These are phyloP conservation scores for Conistra vaccinii DNA, from an alignment of 2,888 invertebrate genomes.

Conservation along the genomic window DNA sequence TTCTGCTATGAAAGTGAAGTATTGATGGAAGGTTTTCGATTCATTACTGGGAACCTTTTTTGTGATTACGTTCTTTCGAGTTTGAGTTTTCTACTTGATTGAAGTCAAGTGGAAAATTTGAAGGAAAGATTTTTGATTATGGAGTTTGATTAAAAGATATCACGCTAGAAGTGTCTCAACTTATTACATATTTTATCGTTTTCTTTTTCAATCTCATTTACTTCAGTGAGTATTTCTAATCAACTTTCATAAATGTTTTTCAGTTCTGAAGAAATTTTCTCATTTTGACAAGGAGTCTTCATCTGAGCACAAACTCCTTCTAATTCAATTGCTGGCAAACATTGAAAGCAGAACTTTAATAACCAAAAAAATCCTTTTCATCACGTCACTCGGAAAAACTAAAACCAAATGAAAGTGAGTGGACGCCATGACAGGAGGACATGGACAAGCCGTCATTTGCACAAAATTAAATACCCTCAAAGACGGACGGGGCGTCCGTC, in stretches of 20 bases:
- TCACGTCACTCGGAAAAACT: constrained; percentile 29
- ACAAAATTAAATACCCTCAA: constrained; percentile 88
- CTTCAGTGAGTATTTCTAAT: constrained; percentile 35
- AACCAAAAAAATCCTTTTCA: not conserved
- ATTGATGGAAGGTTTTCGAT: constrained; percentile 38
- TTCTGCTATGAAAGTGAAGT: constrained; percentile 15
- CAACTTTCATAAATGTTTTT: constrained; percentile 23
- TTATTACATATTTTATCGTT: constrained; percentile 52
- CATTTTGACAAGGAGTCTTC: not conserved
- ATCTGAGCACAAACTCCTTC: not conserved
- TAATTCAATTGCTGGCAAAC: not conserved
- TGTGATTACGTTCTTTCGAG: constrained; percentile 40
- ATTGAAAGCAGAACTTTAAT: not conserved
- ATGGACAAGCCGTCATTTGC: constrained; percentile 79
- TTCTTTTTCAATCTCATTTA: constrained; percentile 29
- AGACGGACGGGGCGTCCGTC: constrained; percentile 77
- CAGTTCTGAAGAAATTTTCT: not conserved
- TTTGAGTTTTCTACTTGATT: constrained; percentile 47
- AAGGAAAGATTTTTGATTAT: constrained; percentile 39
- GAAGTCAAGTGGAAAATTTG: constrained; percentile 48
- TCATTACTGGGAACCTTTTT: constrained; percentile 42
- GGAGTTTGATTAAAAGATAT: constrained; percentile 56
- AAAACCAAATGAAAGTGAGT: constrained; percentile 54
- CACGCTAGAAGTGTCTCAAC: constrained; percentile 43
- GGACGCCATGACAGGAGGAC: constrained; percentile 59